phyloP scores from a whole-genome alignment of 35 echinoderm and acorn worm species.

The Amphiura filiformis region DNA sequence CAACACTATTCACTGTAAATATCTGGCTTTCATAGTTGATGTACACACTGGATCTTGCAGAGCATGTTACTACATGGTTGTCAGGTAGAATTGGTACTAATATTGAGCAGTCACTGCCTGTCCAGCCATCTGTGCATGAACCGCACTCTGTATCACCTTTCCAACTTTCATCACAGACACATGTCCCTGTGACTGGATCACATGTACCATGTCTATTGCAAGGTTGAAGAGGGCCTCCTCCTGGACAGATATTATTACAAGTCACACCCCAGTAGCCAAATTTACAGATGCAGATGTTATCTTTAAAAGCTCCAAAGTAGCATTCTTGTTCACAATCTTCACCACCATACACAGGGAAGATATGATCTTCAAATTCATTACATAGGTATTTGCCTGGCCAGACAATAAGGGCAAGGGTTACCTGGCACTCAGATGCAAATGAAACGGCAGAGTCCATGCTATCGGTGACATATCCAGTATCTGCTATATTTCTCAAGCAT shows the following conservation, averaged over 20 bases:
- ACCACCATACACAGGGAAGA: constrained; percentile 53
- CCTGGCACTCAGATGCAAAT: constrained; percentile 66
- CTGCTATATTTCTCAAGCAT: constrained; percentile 50
- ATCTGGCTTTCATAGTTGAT: constrained; percentile 46
- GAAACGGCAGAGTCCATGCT: constrained; percentile 53
- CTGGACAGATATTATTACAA: constrained; percentile 61
- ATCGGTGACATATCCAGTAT: constrained; percentile 8
- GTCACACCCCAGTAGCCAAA: constrained; percentile 65
- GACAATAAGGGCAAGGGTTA: constrained; percentile 21
- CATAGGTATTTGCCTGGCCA: constrained; percentile 68
- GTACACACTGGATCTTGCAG: constrained; percentile 25
- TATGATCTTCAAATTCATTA: constrained; percentile 45
- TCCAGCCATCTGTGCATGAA: constrained; percentile 57
- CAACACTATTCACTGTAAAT: constrained; percentile 42
- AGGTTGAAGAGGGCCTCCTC: constrained; percentile 59
- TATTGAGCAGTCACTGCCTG: constrained; percentile 55
- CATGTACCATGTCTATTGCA: constrained; percentile 69
- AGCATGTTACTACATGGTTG: constrained; percentile 34
- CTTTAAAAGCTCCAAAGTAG: constrained; percentile 49
- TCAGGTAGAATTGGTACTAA: constrained; percentile 27
- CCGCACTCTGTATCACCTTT: constrained; percentile 57
- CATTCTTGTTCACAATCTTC: constrained; percentile 47
- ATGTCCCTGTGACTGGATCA: constrained; percentile 44
- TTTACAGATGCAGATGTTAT: constrained; percentile 46
- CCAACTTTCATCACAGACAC: constrained; percentile 62